Base-by-base conservation (phyloP, 2,113 vertebrate species). In the Pseudonaja textilis region DNA sequence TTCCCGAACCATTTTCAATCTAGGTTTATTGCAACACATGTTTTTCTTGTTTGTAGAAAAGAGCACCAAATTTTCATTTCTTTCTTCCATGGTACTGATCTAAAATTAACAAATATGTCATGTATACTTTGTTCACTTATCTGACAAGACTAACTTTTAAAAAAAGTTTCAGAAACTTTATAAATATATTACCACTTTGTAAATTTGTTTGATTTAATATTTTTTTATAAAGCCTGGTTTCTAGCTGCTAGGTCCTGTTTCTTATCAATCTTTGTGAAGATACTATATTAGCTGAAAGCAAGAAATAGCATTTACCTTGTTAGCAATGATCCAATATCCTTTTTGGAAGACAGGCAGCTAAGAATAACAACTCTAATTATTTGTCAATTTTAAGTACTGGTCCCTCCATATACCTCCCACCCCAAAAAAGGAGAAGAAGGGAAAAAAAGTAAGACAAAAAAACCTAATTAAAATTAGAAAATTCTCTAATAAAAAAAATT, bases 291-390 rank as follows among this genome's bases (percentile, higher is more conserved):
- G 5, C 89, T 74, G 93, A 95, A 95, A 94, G 89, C 57, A 86
- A 94, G 1, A 59, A 7, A 92, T 92, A 94, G 93, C n/a, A 54
- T 95, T 97, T 97, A 97, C 97, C 97, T 97, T 94, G 97, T 97
- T 95, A 97, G 96, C 94, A 97, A 95, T 93, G 97, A 97, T 97
- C 97, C 97, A 95, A 96, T 55, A 93, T 97, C 97, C 97, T 97
- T 97, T 97, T 97, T 97, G 92, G 96, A 94, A 95, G 97, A 96
- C 91, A 97, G 95, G 96, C 96, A 97, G 96, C 97, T 97, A 97
- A 96, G 97, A 97, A 97, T 87, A 91, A 97, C 95, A 97, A 97
- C 95, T 96, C 94, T 95, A 56, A 85, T 97, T 97, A 97, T 95
- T 97, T 96, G 54, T 96, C 93, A 93, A 90, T 96, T 95, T 0